Base-by-base conservation (phyloP, 2,113 vertebrate genomes). In the Opisthocomus hoazin region DNA sequence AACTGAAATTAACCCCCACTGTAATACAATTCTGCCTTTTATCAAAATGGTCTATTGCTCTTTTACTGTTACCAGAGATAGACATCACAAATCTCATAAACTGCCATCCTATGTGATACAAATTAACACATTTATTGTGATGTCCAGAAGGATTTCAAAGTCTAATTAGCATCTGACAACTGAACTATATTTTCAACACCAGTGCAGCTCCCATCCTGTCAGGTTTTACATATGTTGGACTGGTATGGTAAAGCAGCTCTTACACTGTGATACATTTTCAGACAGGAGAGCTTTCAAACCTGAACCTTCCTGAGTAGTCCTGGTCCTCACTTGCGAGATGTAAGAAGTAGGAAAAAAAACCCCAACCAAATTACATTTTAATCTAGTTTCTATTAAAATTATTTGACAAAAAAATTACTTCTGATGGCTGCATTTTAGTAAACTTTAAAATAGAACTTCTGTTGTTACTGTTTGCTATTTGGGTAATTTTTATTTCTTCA, bases 181-280 rank as follows among this genome's bases (percentile, higher is more conserved):
- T 64, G 65, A 51, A 39, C 24, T 82, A 0, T 61, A n/a, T 70
- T 87, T 92, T 75, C n/a, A 75, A 10, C 3, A 3, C 12, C 11
- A 46, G 16, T 20, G 41, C n/a, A 77, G 15, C 41, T 77, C 41
- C 51, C 5, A 4, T 54, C 26, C 5, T 53, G 34, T 41, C 26
- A 60, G 65, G 16, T 3, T 71, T 87, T 84, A 24, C 54, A 5
- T 39, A 36, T 57, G 27, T 30, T 69, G 3, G 23, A 34, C 15
- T 11, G 22, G 2, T 51, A 36, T 5, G 23, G 8, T n/a, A 45
- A 77, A 84, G 53, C 70, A 83, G 21, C 45, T 73, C 18, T 65
- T 43, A 20, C 14, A 5, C 46, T 34, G 11, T 23, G 39, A 6
- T 41, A 10, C 0, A 0, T 39, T 60, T 76, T 83, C 58, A 65